These are phyloP conservation scores for Pangasius sanitwongsei DNA, from an alignment of 2,797 vertebrate species.

Conservation along the genomic window DNA sequence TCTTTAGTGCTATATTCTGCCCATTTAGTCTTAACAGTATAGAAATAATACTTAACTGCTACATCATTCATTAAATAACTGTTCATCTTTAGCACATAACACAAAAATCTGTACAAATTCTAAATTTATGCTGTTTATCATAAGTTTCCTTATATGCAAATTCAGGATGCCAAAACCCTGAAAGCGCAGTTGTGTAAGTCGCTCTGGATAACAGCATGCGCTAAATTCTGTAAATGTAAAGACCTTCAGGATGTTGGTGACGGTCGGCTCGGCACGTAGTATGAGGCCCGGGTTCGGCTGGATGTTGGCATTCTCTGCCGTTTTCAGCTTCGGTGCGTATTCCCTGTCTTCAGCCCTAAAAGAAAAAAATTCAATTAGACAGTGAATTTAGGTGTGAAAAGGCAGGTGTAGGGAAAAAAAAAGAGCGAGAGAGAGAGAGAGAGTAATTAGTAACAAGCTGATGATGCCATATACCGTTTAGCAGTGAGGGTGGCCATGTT, in stretches of 20 bases:
- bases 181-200: neutral
- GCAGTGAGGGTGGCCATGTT: slow-evolving; percentile 82
- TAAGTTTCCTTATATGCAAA: neutral
- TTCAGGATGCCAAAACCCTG: neutral
- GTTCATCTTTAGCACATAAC: neutral
- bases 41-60: neutral
- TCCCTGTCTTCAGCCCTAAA: slow-evolving; percentile 86
- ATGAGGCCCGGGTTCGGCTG: slow-evolving; percentile 96
- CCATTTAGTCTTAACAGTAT: neutral
- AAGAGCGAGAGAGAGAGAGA: neutral
- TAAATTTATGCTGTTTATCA: neutral
- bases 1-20: neutral
- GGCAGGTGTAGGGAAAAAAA: neutral
- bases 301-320: slow-evolving; percentile 93
- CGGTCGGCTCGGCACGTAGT: slow-evolving; percentile 93
- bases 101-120: neutral
- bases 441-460: neutral
- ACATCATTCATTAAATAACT: neutral
- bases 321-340: slow-evolving; percentile 86
- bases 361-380: neutral
- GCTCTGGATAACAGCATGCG: neutral
- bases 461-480: slow-evolving; percentile 80
- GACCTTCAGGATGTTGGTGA: slow-evolving; percentile 98
- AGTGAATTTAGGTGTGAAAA: neutral
- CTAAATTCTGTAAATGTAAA: neutral